These are phyloP conservation scores for Tiliacea aurago DNA, from an alignment of 2,888 invertebrate species.

Conservation along the genomic window DNA sequence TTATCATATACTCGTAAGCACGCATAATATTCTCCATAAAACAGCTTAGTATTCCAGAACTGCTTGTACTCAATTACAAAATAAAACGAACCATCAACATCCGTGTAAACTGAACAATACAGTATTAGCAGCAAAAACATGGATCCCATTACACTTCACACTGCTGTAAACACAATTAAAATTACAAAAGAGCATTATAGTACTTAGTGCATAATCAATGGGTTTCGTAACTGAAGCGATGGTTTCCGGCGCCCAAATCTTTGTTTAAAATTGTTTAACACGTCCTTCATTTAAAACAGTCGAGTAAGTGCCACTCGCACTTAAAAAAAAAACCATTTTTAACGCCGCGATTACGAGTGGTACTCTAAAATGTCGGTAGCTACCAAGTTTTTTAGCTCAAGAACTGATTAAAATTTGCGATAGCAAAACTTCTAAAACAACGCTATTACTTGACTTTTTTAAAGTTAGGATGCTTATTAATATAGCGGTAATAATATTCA, in stretches of 20 bases:
- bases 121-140: slow-evolving; percentile 41
- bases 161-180: slow-evolving; percentile 64
- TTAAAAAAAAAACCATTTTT: slow-evolving; percentile 71
- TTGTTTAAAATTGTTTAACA: slow-evolving; percentile 67
- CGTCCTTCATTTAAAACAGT: slow-evolving; percentile 66
- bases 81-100: slow-evolving; percentile 36
- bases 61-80: slow-evolving; percentile 21
- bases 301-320: slow-evolving; percentile 67
- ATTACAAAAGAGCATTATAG: slow-evolving; percentile 64
- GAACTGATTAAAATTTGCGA: slow-evolving; percentile 30
- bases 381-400: slow-evolving; percentile 39
- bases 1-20: slow-evolving; percentile 30
- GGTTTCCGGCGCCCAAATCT: slow-evolving; percentile 76
- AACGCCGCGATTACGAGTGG: slow-evolving; percentile 46
- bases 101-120: slow-evolving; percentile 38
- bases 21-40: slow-evolving; percentile 14
- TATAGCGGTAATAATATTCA: slow-evolving; percentile 32
- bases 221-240: slow-evolving; percentile 61
- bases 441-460: slow-evolving; percentile 31
- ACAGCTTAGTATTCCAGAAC: not conserved
- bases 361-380: slow-evolving; percentile 45
- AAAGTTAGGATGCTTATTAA: slow-evolving; percentile 14
- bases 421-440: slow-evolving; percentile 40
- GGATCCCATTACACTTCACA: slow-evolving; percentile 56
- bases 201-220: slow-evolving; percentile 62